phyloP scores from a whole-genome alignment of 37 sponge, comb jelly and placozoan species.

The Amphimedon queenslandica region DNA sequence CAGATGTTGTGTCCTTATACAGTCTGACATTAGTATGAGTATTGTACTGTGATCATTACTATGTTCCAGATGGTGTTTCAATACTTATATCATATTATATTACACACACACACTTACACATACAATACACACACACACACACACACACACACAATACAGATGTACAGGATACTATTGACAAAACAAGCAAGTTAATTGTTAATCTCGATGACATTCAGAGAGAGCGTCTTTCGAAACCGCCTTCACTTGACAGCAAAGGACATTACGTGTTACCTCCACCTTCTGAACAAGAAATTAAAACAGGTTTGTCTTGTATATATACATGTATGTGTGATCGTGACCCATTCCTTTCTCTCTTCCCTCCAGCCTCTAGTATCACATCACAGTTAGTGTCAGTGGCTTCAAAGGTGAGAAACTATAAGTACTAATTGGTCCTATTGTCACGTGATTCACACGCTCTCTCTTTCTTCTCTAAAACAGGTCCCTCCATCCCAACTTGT shows the following conservation, averaged over 20 bases:
- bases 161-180: not conserved
- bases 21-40: too few relatives aligned
- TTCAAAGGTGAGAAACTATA: slow-evolving; percentile 24
- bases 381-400: slow-evolving; percentile 25
- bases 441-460: not conserved
- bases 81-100: too few relatives aligned
- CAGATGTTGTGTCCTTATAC: too few relatives aligned
- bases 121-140: too few relatives aligned
- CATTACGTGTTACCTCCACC: slow-evolving; percentile 17
- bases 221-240: slow-evolving; percentile 24
- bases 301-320: slow-evolving; percentile 7
- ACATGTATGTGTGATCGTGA: not conserved
- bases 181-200: slow-evolving; percentile 11
- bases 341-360: not conserved
- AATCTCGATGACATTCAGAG: slow-evolving; percentile 32
- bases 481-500: slow-evolving; percentile 57
- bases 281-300: slow-evolving; percentile 26
- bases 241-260: not conserved
- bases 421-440: not conserved
- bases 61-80: too few relatives aligned
- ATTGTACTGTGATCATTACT: too few relatives aligned
- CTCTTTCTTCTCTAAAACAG: slow-evolving; percentile 20
- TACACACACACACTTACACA: too few relatives aligned
- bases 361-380: slow-evolving; percentile 19
- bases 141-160: too few relatives aligned